A percentile compares a stretch with the other conserved stretches of the same genome.
Conservation (phyloP, 1,140 invertebrate species). For the Dreissena polymorpha region DNA sequence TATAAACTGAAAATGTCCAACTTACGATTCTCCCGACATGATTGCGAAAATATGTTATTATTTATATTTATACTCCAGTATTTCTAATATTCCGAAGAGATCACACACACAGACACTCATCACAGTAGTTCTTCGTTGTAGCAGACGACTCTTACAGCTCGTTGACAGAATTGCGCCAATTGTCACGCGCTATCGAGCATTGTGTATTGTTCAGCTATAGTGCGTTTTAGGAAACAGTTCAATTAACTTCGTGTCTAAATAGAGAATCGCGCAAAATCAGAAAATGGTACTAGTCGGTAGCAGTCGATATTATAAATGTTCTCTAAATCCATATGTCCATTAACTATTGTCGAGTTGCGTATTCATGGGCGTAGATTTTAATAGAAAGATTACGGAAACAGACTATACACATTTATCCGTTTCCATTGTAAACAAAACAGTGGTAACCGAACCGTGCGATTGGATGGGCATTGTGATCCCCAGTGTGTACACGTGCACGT, state of each 20-base stretch:
- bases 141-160: conserved; percentile 29
- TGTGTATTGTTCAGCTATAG: conserved; percentile 26
- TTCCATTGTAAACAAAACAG: conserved; percentile 47
- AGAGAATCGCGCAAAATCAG: no score
- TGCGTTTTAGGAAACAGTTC: not conserved
- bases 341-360: not conserved
- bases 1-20: conserved; percentile 10
- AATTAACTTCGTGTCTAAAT: no score
- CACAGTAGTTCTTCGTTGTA: conserved; percentile 9
- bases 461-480: no score
- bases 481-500: no score
- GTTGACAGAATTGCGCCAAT: conserved; percentile 32
- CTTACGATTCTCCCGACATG: conserved; percentile 67
- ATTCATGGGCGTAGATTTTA: not conserved
- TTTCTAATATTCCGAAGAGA: conserved; percentile 1
- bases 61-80: not conserved
- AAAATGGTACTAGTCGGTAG: not conserved
- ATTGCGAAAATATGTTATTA: conserved; percentile 4
- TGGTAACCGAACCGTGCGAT: not conserved
- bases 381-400: not conserved
- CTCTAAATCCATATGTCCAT: not conserved
- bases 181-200: conserved; percentile 15
- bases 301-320: not conserved
- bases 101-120: not conserved
- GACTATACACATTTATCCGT: conserved; percentile 32